Percentiles rank a stretch among this genome's conserved stretches.
phyloP scores from a whole-genome alignment of 2,888 invertebrate genomes.

The Dusona sp. region DNA sequence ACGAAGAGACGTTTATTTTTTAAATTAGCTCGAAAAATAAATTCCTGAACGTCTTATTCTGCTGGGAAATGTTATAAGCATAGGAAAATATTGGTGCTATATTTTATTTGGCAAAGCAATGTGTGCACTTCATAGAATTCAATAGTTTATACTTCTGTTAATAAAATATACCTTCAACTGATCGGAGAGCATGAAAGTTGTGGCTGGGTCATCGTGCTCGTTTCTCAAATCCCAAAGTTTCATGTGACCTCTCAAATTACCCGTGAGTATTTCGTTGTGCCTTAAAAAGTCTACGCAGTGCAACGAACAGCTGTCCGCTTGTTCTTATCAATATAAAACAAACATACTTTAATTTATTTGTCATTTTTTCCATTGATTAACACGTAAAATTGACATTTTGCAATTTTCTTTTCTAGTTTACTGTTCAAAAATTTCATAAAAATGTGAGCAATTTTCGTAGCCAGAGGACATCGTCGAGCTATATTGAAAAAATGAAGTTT shows the following conservation, averaged over 20 bases:
- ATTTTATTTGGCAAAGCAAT: background rate
- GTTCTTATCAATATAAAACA: constrained; percentile 84
- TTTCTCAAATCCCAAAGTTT: constrained; percentile 94
- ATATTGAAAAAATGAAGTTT: too few relatives aligned
- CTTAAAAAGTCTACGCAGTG: constrained; percentile 92
- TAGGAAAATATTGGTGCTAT: background rate
- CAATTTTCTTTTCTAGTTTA: background rate
- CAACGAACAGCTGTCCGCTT: constrained; percentile 93
- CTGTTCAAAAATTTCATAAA: background rate
- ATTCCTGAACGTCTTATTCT: background rate
- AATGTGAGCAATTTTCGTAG: too few relatives aligned
- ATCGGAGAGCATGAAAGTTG: constrained; percentile 91
- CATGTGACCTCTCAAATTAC: constrained; percentile 95
- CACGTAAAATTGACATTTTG: background rate
- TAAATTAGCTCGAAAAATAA: background rate
- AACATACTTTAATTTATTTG: background rate
- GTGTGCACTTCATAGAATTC: background rate
- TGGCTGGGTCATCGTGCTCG: constrained; percentile 87
- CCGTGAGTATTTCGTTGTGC: constrained; percentile 91
- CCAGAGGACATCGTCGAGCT: too few relatives aligned
- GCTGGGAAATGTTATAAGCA: background rate
- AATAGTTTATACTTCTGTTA: background rate
- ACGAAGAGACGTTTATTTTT: background rate
- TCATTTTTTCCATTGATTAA: background rate
- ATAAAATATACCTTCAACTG: constrained; percentile 84